Percentiles rank a stretch among this genome's conserved stretches.
phyloP scores from a whole-genome alignment of 2,113 vertebrate genomes.

The Ia io region DNA sequence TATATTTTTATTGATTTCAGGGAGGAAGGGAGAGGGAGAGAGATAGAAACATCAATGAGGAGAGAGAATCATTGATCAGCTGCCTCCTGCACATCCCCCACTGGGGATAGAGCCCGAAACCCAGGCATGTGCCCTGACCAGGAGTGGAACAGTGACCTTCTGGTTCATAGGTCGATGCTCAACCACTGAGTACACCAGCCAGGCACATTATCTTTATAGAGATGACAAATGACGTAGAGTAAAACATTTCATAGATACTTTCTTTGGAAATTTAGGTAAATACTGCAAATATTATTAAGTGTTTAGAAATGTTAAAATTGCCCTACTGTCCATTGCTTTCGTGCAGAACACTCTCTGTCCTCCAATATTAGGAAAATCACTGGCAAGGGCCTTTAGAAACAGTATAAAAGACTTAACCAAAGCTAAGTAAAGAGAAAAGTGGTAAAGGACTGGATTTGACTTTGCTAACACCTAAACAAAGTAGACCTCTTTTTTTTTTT shows the following conservation, averaged over 20 bases:
- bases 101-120: too few species aligned
- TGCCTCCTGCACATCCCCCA: too few species aligned
- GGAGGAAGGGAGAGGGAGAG: too few species aligned
- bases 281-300: background rate
- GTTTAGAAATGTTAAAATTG: constrained; percentile 9
- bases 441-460: background rate
- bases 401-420: constrained; percentile 10
- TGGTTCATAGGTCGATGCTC: too few species aligned
- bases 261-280: constrained; percentile 33
- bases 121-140: too few species aligned
- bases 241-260: constrained; percentile 23
- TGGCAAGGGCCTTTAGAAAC: background rate
- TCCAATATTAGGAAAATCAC: constrained; percentile 18
- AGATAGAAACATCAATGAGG: too few species aligned
- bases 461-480: background rate
- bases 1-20: too few species aligned
- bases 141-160: too few species aligned
- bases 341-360: background rate
- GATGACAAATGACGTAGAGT: background rate
- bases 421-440: background rate
- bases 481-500: background rate
- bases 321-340: background rate
- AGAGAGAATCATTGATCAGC: too few species aligned
- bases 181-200: too few species aligned
- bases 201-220: background rate